Percentiles rank a stretch among this genome's conserved stretches.
Conservation (phyloP, 2,113 vertebrate genomes). For the Nothoprocta pentlandii region DNA sequence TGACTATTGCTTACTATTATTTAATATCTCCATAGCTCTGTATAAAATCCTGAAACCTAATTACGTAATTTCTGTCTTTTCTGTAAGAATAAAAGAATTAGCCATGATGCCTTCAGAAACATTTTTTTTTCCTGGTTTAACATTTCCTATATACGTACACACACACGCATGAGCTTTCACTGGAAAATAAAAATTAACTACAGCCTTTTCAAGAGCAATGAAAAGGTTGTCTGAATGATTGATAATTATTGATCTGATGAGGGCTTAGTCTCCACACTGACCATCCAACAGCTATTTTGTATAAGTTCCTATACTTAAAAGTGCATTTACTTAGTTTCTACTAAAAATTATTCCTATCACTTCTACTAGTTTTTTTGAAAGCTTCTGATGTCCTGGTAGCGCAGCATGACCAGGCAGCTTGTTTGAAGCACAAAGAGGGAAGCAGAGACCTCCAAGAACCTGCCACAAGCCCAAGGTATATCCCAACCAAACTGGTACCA, state of each 20-base stretch:
- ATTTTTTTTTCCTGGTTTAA: too few relatives aligned
- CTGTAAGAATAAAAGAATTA: neutral
- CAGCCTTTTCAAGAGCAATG: neutral
- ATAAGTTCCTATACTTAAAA: neutral
- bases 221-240: neutral
- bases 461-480: too few relatives aligned
- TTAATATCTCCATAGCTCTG: neutral
- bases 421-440: neutral
- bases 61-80: neutral
- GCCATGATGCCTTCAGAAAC: neutral
- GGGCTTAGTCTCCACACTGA: too few relatives aligned
- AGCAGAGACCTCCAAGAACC: neutral
- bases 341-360: neutral
- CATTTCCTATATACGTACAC: too few relatives aligned
- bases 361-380: neutral
- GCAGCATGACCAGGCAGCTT: neutral
- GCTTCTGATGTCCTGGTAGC: neutral
- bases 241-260: too few relatives aligned
- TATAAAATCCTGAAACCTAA: neutral
- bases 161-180: too few relatives aligned
- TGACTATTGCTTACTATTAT: neutral
- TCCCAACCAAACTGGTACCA: too few relatives aligned
- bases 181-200: too few relatives aligned
- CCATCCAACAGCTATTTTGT: neutral
- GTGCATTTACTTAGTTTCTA: neutral